phyloP scores from a whole-genome alignment of 2,888 invertebrate species.

The Agrochola lychnidis region DNA sequence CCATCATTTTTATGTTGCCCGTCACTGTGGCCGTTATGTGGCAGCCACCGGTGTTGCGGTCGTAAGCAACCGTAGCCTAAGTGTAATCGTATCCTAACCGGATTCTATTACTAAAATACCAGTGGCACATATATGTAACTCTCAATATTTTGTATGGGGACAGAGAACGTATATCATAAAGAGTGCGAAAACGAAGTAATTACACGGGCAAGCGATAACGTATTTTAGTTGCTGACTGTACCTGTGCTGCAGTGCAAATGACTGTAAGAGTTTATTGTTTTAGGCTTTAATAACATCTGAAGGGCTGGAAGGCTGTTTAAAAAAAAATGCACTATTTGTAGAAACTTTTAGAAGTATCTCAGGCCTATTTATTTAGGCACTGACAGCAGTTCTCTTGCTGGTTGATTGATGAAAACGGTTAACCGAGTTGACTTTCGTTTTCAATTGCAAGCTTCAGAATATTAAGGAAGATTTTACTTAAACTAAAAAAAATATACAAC shows the following conservation, averaged over 20 bases:
- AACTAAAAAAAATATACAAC: slow-evolving; percentile 60
- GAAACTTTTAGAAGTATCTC: background rate
- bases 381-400: background rate
- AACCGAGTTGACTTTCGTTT: background rate
- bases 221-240: background rate
- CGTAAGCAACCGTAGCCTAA: background rate
- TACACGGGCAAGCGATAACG: background rate
- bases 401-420: too few relatives aligned
- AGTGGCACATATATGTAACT: background rate
- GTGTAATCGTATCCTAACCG: background rate
- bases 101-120: background rate
- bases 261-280: background rate
- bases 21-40: background rate
- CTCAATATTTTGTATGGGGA: background rate
- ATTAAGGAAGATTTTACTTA: background rate
- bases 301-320: too few relatives aligned
- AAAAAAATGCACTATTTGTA: background rate
- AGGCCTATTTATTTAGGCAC: background rate
- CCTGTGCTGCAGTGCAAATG: background rate
- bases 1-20: background rate
- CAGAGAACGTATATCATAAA: background rate
- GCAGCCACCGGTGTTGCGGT: background rate
- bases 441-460: background rate
- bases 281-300: too few relatives aligned
- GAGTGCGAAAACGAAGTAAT: background rate